Base-by-base conservation (phyloP, 2,888 invertebrate species). In the Drosophila antonietae region DNA sequence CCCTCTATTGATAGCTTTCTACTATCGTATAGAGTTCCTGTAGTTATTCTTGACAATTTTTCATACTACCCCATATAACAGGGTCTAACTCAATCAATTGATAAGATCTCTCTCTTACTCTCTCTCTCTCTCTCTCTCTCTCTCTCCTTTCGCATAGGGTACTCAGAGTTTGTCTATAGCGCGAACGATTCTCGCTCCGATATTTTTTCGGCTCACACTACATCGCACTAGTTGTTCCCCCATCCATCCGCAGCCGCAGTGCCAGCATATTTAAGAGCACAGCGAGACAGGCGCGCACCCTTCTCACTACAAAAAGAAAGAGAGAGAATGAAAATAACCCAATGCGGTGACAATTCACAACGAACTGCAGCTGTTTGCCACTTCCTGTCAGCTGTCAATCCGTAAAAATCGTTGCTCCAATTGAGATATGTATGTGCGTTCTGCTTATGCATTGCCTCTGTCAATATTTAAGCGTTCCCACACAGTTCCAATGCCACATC, bases 311-410 rank as follows among this genome's bases (percentile, higher is more conserved):
- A 14, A 20, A 51, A 9, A 41, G 6, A 28, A 3, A 28, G 28
- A 28, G 28, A 15, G 20, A 7, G 49, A 31, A 37, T 10, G 12
- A 37, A 47, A 37, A 57, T 52, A 15, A 31, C 12, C 55, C 20
- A 59, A 39, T 56, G 56, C 20, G 37, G 51, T 39, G 57, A 68
- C 64, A 68, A 61, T 56, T 55, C 55, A 35, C 20, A 41, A 69
- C 49, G 68, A 75, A 73, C 75, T 84, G 82, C 88, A 83, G 84
- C 81, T 81, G 82, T 46, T 81, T 83, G 84, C 84, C 84, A 83
- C 74, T 76, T 81, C 53, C 84, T 75, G 76, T 79, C 87, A 78
- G 69, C 78, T 76, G 76, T 65, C 76, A 65, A 31, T 73, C 58
- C 15, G 9, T 9, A 43, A 58, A 61, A 70, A 59, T 33, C 39